phyloP scores from a whole-genome alignment of 2,888 invertebrate species.

The Tipula lateralis region DNA sequence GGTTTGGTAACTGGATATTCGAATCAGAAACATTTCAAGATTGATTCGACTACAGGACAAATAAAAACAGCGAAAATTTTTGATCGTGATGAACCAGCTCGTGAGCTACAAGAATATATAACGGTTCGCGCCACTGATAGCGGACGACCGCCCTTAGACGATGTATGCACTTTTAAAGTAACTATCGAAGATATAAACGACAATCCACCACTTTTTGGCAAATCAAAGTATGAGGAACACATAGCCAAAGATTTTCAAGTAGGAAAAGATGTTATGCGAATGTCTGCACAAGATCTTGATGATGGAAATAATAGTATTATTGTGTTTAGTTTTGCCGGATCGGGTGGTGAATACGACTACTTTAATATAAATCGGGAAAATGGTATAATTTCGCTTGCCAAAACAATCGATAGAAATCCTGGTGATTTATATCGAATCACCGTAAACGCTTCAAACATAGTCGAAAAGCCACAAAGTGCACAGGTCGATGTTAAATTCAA shows the following conservation, averaged over 20 bases:
- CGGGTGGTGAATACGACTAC: constrained; percentile 56
- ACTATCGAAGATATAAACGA: constrained; percentile 91
- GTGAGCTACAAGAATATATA: constrained; percentile 76
- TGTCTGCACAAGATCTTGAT: constrained; percentile 89
- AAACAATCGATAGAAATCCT: constrained; percentile 45
- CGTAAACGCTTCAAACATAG: constrained; percentile 47
- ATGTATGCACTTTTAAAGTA: constrained; percentile 90
- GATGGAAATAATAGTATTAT: constrained; percentile 86
- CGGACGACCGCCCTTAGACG: constrained; percentile 82
- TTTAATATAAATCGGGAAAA: constrained; percentile 77
- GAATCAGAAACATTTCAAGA: constrained; percentile 71
- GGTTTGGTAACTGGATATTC: constrained; percentile 71
- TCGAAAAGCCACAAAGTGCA: constrained; percentile 53
- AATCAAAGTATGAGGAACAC: constrained; percentile 63
- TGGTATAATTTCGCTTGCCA: constrained; percentile 70
- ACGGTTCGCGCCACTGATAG: constrained; percentile 91
- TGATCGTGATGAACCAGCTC: constrained; percentile 84
- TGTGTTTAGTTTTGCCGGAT: constrained; percentile 55
- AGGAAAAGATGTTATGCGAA: constrained; percentile 70
- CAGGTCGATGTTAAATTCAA: constrained; percentile 75
- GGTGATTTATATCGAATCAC: constrained; percentile 47
- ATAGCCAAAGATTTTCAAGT: constrained; percentile 72
- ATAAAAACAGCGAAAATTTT: constrained; percentile 74
- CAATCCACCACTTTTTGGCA: constrained; percentile 56
- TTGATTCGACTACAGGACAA: constrained; percentile 69